Base-by-base conservation (phyloP, 1,140 invertebrate species). In the Agraylea sexmaculata region DNA sequence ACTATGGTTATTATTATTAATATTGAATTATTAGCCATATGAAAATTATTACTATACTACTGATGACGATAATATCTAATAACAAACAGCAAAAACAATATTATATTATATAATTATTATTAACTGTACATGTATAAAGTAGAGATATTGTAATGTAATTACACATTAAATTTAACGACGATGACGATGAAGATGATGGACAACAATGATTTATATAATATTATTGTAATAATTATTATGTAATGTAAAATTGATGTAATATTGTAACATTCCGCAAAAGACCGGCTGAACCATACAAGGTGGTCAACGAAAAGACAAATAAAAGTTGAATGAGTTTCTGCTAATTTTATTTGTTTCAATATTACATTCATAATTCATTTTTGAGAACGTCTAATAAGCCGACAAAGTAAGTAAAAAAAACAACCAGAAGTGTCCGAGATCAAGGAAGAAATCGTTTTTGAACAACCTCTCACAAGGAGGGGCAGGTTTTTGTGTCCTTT, bases 191-290 rank as follows among this genome's bases (percentile, higher is more conserved):
- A n/a, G n/a, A n/a, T n/a, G n/a, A n/a, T n/a, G n/a, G n/a, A n/a
- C n/a, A n/a, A n/a, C n/a, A n/a, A n/a, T n/a, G n/a, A n/a, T n/a
- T n/a, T n/a, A n/a, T n/a, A n/a, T n/a, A n/a, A n/a, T n/a, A n/a
- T n/a, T n/a, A n/a, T n/a, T n/a, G n/a, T n/a, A n/a, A n/a, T n/a
- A n/a, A n/a, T n/a, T n/a, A n/a, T n/a, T n/a, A n/a, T n/a, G n/a
- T n/a, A n/a, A n/a, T n/a, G n/a, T n/a, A n/a, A n/a, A n/a, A n/a
- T n/a, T n/a, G n/a, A n/a, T n/a, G n/a, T n/a, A n/a, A n/a, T n/a
- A n/a, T 47, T 47, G 42, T 42, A 37, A 48, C 46, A 48, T 48
- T 48, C 46, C 46, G 46, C 44, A n/a, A n/a, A n/a, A n/a, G n/a
- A n/a, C n/a, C n/a, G 39, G 42, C 46, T 48, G 42, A 48, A 29